Evolutionary conservation across 92 coral and sea anemone genomes (phyloP).

Genomic region (Galaxea fascicularis): DNA sequence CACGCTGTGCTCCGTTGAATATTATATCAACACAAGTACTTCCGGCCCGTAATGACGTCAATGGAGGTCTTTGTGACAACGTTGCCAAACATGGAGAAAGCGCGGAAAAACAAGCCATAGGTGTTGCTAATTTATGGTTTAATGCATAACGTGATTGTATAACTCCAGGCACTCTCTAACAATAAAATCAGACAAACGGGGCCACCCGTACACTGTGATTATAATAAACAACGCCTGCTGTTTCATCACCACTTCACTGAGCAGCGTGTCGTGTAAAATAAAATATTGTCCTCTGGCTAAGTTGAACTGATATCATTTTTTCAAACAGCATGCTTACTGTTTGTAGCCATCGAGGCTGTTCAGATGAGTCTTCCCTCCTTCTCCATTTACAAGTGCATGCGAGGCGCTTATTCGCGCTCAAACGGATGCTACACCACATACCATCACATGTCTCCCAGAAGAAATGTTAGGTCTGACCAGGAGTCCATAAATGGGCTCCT

Average conservation of each 20-base stretch:
- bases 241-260: neutral
- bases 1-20: neutral
- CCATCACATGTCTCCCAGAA: too few species aligned
- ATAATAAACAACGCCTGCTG: too few species aligned
- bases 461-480: too few species aligned
- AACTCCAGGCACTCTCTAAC: too few species aligned
- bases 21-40: constrained; percentile 1
- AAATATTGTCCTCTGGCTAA: too few species aligned
- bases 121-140: neutral
- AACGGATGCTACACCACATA: neutral
- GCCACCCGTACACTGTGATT: neutral
- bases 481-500: too few species aligned
- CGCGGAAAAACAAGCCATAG: neutral
- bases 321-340: too few species aligned
- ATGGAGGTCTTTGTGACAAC: neutral
- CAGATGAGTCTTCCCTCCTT: too few species aligned
- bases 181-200: neutral
- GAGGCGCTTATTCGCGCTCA: neutral
- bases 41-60: constrained; percentile 45
- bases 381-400: too few species aligned
- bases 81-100: constrained; percentile 17
- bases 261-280: too few species aligned
- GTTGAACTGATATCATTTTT: too few species aligned
- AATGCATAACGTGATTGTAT: neutral
- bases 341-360: too few species aligned